Evolutionary conservation across 53 echinoderm and acorn worm species (phyloP), one percentile per base, ranked within the genome.

Genomic region (Pentamera pediparva): DNA sequence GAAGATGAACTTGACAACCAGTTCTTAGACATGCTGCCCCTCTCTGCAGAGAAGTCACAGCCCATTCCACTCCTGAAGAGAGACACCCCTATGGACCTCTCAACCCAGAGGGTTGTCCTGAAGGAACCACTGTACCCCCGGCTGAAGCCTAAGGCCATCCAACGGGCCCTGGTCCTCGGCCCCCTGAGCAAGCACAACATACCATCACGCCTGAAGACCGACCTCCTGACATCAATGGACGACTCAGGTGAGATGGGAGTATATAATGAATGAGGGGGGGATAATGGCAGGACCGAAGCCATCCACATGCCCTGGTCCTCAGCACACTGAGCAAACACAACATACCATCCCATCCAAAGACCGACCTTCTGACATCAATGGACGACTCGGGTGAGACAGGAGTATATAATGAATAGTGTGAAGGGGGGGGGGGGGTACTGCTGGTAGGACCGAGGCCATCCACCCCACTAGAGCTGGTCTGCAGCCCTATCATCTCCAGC

Each of bases 21-120:
- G 24, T 18, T 35, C 19, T 28, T 70, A 18, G 71, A 70, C 32
- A 19, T 51, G 2, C 37, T 70, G 52, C 71, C 71, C 4, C 49
- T 70, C 29, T 70, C 71, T 8, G 50, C 71, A 15, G 71, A 70
- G 51, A 49, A 50, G 18, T 10, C 7, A 24, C 71, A 70, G 22
- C 71, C 71, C 26, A 52, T 52, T 20, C 53, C 53, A 35, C 73
- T 72, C 35, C 19, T 72, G 50, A 72, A 72, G 73, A 72, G 54
- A 52, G 73, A 72, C 35, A 11, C 20, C 7, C 31, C 12, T 11
- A 17, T 11, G 17, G 43, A 41, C 39, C 30, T 43, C 27, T 43
- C 40, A 18, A 17, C 67, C 40, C 67, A 67, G n/a, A 40, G 45
- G 45, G 67, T 67, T 40, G 67, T 67, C 27, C 41, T 67, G 43